Percentiles rank a stretch among this genome's conserved stretches.
phyloP scores from a whole-genome alignment of 2,113 vertebrate genomes.

The Cynocephalus volans region DNA sequence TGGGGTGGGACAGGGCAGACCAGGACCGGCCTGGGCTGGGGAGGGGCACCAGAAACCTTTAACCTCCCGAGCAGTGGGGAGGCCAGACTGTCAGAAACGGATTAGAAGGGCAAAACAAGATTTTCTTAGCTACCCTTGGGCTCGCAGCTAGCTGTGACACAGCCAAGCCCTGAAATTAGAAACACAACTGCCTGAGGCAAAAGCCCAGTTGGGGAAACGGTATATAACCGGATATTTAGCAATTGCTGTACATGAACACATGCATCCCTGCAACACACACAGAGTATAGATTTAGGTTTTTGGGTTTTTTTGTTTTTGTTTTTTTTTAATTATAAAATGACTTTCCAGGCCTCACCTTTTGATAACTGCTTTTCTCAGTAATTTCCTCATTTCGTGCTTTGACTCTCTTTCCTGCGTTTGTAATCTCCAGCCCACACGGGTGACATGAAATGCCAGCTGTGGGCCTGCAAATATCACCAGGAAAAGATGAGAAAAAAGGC shows the following conservation, averaged over 20 bases:
- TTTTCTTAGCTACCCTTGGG: not conserved
- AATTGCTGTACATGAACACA: not conserved
- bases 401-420: not conserved
- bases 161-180: conserved; percentile 45
- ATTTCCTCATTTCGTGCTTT: not conserved
- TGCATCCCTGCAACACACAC: not conserved
- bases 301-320: not conserved
- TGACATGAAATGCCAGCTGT: not conserved
- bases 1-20: not conserved
- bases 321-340: not conserved
- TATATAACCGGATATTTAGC: not conserved
- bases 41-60: not conserved
- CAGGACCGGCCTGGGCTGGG: not conserved
- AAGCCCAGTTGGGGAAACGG: not conserved
- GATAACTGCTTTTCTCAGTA: not conserved
- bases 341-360: not conserved
- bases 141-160: conserved; percentile 25
- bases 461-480: not conserved
- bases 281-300: not conserved
- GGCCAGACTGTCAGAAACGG: not conserved
- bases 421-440: not conserved
- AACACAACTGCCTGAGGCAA: conserved; percentile 18
- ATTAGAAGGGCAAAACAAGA: conserved; percentile 20
- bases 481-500: not conserved
- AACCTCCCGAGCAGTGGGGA: not conserved